These are phyloP conservation scores for Uropsilus gracilis DNA, from an alignment of 2,113 vertebrate species.

Conservation along the genomic window DNA sequence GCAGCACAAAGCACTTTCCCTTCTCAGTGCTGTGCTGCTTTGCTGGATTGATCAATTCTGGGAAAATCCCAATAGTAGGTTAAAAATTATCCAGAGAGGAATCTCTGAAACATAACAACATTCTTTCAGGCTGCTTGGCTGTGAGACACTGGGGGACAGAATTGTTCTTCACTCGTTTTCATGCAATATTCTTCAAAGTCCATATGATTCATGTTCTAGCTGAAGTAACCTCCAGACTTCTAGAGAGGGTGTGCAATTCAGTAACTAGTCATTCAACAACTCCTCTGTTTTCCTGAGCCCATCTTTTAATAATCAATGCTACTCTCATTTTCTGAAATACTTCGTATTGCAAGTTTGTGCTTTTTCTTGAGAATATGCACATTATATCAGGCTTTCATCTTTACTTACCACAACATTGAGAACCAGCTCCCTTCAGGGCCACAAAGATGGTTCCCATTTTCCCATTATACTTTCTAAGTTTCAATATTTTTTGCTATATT, in stretches of 20 bases:
- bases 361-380: background rate
- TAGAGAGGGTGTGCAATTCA: no score
- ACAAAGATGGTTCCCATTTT: background rate
- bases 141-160: background rate
- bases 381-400: background rate
- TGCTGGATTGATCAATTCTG: background rate
- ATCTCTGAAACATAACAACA: background rate
- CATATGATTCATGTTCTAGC: background rate
- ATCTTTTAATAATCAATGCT: rapidly evolving
- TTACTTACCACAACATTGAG: background rate
- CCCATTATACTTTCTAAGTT: background rate
- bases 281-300: background rate
- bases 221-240: background rate
- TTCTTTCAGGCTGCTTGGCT: background rate
- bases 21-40: background rate
- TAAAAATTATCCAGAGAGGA: background rate
- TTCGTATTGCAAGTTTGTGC: background rate
- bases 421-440: background rate
- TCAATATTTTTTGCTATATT: background rate
- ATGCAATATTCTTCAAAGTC: background rate
- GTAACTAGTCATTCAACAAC: background rate
- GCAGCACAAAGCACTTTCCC: rapidly evolving
- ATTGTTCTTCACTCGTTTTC: background rate
- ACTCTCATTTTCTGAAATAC: background rate
- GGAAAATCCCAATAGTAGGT: background rate